Conservation (phyloP, 2,888 invertebrate genomes). For the Dermolepida albohirtum region DNA sequence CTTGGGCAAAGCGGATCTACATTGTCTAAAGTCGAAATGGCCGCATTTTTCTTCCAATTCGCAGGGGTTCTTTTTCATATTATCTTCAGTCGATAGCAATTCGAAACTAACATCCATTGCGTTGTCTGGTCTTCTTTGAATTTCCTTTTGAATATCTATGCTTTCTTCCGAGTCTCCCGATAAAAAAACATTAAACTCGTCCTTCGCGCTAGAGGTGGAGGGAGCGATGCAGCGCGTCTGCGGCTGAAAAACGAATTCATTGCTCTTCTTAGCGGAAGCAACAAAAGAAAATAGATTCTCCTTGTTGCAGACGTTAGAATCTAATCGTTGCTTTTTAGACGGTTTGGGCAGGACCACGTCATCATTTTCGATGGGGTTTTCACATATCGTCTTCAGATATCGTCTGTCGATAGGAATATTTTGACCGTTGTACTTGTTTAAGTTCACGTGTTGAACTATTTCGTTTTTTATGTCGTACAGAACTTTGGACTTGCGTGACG, state of each 20-base stretch:
- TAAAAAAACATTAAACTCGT: constrained; percentile 35
- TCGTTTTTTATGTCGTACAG: constrained; percentile 45
- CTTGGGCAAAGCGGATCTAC: constrained; percentile 31
- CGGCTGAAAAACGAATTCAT: constrained; percentile 26
- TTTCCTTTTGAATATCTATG: constrained; percentile 39
- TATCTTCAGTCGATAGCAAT: background rate
- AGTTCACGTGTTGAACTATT: constrained; percentile 36
- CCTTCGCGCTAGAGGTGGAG: constrained; percentile 1
- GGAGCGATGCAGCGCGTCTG: background rate
- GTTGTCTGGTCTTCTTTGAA: constrained; percentile 14
- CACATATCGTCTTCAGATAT: constrained; percentile 40
- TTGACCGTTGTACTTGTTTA: constrained; percentile 33
- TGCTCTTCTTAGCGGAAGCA: constrained; percentile 1
- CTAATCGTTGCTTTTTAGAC: constrained; percentile 32
- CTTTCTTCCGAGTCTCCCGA: constrained; percentile 34
- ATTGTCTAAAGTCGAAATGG: constrained; percentile 33
- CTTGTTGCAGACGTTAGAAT: constrained; percentile 13
- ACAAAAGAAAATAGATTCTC: constrained; percentile 38
- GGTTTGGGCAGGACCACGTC: constrained; percentile 1
- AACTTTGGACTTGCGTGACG: constrained; percentile 40
- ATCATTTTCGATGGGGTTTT: constrained; percentile 28
- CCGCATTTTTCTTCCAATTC: constrained; percentile 22
- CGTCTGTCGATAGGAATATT: constrained; percentile 41
- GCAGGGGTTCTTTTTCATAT: constrained; percentile 1
- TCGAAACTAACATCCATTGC: constrained; percentile 34